These are phyloP conservation scores for Peribatodes rhomboidaria DNA, from an alignment of 2,888 invertebrate genomes.

Conservation along the genomic window DNA sequence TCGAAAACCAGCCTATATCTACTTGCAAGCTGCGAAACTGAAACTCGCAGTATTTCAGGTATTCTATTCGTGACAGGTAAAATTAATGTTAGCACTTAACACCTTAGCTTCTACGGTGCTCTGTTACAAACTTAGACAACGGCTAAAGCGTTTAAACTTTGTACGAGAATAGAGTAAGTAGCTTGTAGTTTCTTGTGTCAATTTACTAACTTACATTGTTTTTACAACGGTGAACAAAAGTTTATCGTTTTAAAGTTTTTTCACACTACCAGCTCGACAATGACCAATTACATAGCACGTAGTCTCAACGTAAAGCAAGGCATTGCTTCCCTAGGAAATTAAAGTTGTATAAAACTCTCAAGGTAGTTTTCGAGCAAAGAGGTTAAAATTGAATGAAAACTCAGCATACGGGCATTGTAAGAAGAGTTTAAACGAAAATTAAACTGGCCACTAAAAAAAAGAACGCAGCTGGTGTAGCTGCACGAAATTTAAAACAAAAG, in stretches of 20 bases:
- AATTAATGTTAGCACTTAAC: slow-evolving; percentile 25
- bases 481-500: no score
- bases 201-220: neutral
- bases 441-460: no score
- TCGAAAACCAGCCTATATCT: neutral
- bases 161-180: neutral
- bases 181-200: neutral
- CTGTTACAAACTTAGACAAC: slow-evolving; percentile 27
- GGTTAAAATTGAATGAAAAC: no score
- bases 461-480: no score
- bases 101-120: slow-evolving; percentile 18
- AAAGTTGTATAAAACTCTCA: no score
- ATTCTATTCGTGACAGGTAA: slow-evolving; percentile 18
- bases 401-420: no score
- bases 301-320: no score
- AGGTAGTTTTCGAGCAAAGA: no score
- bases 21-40: neutral
- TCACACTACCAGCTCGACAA: no score
- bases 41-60: neutral
- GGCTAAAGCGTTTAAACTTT: slow-evolving; percentile 11
- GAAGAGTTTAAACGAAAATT: no score
- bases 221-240: neutral
- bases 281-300: no score
- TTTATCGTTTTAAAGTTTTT: neutral
- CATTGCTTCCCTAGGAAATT: no score